Evolutionary conservation across 1,140 invertebrate species (phyloP), one percentile per base, ranked within the genome.

Genomic region (Pemphigus obesinymphae): DNA sequence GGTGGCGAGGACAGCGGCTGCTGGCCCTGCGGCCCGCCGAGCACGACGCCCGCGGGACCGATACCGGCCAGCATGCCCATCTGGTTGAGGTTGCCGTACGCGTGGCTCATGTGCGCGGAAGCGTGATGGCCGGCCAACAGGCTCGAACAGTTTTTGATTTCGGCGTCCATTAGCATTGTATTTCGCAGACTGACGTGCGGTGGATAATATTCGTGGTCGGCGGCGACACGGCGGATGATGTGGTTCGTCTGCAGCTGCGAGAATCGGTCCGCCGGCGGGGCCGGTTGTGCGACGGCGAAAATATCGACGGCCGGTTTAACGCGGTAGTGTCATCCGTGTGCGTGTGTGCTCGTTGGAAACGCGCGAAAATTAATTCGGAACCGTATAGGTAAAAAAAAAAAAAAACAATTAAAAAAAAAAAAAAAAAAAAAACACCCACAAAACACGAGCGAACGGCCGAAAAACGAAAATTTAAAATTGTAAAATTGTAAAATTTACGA

Each of bases 1-100:
- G 86, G 86, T 0, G 82, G 84, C 83, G 89, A 85, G 82, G 88
- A 86, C 82, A 73, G 34, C 34, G 82, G 34, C 26, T 82, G 82
- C 8, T 82, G 70, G 5, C 66, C 37, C 31, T 70, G 40, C 3
- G 68, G 68, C 0, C 75, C 75, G 23, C 75, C 75, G n/a, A 78
- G 53, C n/a, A 78, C 75, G 17, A 76, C 73, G 20, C 73, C 73
- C 50, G 73, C 50, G 13, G 75, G 55, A 0, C 75, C 75, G 53
- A 78, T 40, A 10, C 75, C 75, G 75, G 75, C 75, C 34, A 78
- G n/a, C 75, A 78, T 78, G 23, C 75, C 75, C 75, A 78, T 78
- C 53, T 78, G 75, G 23, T 78, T 78, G 0, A 78, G 37, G 23
- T 78, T 78, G 10, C 75, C 75, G 75, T 78, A 75, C 85, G 87